phyloP scores from a whole-genome alignment of 2,113 vertebrate genomes.

The Furnarius figulus region DNA sequence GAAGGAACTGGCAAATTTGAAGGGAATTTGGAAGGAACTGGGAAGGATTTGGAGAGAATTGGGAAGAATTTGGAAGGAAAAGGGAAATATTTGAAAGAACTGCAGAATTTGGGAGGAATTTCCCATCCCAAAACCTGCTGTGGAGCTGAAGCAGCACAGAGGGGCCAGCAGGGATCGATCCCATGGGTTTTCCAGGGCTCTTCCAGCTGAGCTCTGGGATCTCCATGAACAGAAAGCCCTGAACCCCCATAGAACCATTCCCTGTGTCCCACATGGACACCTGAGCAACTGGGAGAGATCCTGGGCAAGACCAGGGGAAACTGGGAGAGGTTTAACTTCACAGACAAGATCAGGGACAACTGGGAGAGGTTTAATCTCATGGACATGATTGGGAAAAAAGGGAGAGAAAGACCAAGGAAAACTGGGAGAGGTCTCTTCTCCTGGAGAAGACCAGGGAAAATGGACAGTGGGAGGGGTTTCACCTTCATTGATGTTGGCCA shows the following conservation, averaged over 20 bases:
- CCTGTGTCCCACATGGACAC: too few relatives aligned
- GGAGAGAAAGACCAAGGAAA: neutral
- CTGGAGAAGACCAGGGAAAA: neutral
- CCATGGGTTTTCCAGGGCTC: too few relatives aligned
- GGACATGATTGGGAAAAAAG: neutral
- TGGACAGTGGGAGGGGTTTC: neutral
- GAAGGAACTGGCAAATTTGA: neutral
- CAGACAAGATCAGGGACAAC: neutral
- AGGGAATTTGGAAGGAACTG: neutral
- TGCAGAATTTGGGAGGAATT: too few relatives aligned
- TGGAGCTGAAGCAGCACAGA: too few relatives aligned
- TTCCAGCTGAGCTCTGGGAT: too few relatives aligned
- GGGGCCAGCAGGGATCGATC: too few relatives aligned
- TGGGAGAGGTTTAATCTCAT: neutral
- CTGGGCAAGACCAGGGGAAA: neutral
- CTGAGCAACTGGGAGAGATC: too few relatives aligned
- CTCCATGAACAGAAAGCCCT: too few relatives aligned
- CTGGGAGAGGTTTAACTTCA: neutral
- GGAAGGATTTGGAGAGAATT: neutral
- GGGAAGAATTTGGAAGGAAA: neutral
- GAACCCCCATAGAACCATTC: too few relatives aligned
- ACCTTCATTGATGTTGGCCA: accelerated
- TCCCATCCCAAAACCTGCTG: too few relatives aligned
- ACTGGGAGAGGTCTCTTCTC: neutral
- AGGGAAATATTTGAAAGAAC: too few relatives aligned